phyloP scores from a whole-genome alignment of 2,113 vertebrate species.

The Irena cyanogastra region DNA sequence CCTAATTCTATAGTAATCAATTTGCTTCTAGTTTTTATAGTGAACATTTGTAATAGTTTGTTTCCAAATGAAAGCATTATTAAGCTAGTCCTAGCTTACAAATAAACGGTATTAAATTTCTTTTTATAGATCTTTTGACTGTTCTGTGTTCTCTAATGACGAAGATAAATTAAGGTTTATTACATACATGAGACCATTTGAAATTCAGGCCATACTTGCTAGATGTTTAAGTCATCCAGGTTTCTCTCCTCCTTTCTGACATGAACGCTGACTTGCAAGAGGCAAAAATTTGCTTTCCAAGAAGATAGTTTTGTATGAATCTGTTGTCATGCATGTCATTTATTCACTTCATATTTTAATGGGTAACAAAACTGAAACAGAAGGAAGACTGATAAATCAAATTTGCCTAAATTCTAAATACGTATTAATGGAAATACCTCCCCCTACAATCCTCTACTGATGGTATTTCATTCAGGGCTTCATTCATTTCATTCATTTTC shows the following conservation, averaged over 20 bases:
- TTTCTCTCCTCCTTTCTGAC: not conserved
- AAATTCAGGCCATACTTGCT: not conserved
- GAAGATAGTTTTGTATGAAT: not conserved
- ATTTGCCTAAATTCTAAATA: not conserved
- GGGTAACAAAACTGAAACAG: not conserved
- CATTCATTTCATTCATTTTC: no score
- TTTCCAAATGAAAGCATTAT: not conserved
- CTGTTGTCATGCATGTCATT: not conserved
- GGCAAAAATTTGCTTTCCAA: not conserved
- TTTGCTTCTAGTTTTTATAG: not conserved
- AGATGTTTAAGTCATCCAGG: not conserved
- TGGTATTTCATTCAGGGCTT: not conserved
- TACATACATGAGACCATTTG: not conserved
- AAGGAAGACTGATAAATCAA: not conserved
- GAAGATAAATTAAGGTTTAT: not conserved
- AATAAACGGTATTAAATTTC: not conserved
- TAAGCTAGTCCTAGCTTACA: not conserved
- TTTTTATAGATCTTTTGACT: not conserved
- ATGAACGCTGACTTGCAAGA: not conserved
- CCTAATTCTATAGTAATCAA: not conserved
- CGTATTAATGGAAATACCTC: not conserved
- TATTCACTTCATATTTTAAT: not conserved
- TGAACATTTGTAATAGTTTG: not conserved
- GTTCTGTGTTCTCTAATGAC: not conserved
- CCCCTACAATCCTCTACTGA: not conserved